Evolutionary conservation across 2,113 vertebrate species (phyloP).

Genomic region (Tragelaphus imberbis): DNA sequence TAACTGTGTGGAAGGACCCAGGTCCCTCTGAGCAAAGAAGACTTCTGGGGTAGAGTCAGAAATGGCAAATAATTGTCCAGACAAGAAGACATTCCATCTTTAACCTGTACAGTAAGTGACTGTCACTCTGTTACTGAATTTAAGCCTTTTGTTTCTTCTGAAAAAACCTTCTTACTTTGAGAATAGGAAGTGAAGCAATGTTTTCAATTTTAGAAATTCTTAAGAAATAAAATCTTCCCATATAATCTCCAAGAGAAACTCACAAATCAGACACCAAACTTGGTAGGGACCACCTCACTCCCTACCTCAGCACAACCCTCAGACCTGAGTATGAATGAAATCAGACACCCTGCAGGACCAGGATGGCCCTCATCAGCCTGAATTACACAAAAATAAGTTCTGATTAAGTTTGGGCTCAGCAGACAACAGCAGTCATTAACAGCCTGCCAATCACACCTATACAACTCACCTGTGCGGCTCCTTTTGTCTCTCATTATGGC

Average conservation of each 20-base stretch:
- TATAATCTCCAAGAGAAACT: neutral
- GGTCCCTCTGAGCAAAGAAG: neutral
- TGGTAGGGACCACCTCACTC: neutral
- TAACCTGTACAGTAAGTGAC: neutral
- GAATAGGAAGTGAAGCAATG: neutral
- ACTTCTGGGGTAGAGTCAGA: neutral
- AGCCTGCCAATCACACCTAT: neutral
- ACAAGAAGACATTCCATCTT: conserved; percentile 1
- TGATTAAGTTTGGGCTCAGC: neutral
- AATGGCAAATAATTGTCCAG: neutral
- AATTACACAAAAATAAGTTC: neutral
- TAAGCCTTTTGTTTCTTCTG: neutral
- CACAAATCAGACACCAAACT: neutral
- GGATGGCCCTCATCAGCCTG: neutral
- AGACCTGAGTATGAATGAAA: neutral
- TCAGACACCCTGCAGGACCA: neutral
- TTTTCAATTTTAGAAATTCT: conserved; percentile 44
- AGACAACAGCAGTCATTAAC: neutral
- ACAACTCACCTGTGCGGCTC: neutral
- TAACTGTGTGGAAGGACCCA: neutral
- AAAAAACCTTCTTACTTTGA: neutral
- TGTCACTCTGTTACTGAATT: neutral
- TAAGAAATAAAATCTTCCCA: conserved; percentile 29
- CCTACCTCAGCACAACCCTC: neutral
- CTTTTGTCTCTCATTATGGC: neutral